Base-by-base conservation (phyloP, 2,888 invertebrate species). In the Drosophila kambysellisi region DNA sequence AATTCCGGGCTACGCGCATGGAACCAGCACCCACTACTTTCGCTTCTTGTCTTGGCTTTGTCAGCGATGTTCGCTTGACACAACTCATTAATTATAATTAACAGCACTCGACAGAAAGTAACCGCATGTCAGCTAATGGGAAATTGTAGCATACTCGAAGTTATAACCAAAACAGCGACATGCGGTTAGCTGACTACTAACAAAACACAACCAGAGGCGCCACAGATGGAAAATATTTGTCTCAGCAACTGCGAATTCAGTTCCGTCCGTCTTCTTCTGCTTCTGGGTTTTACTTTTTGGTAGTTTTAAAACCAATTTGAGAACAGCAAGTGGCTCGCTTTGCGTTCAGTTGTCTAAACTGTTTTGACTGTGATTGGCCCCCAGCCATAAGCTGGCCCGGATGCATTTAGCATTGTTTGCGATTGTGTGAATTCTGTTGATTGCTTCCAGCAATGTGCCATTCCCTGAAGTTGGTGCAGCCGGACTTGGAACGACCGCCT, bases 51-150 rank as follows among this genome's bases (percentile, higher is more conserved):
- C 68, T 63, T 58, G 53, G 50, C 66, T 43, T 37, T 39, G 53
- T 35, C 41, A 32, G 77, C 46, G 50, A 76, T 74, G 72, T 69
- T 66, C 68, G 60, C 69, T 74, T 76, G 88, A 63, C 71, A 67
- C 63, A 67, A 70, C 82, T 86, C 88, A 86, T 88, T 86, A 85
- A 86, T 86, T 88, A 86, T 82, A 88, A 86, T 88, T 83, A 87
- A 75, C 76, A 76, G 74, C 53, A 72, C 65, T 70, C 64, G 64
- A 41, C 67, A 70, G 43, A 77, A 73, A 63, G 61, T 58, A 56
- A 61, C 32, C 9, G 50, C 63, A 61, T 54, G 50, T 48, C 39
- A 59, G 25, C 59, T 51, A 39, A 68, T 61, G 57, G 32, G 32
- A 37, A 46, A 29, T 53, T 11, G n/a, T n/a, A n/a, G 32, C 32